phyloP scores from a whole-genome alignment of 2,797 vertebrate species.

The Molossus alvarezi region DNA sequence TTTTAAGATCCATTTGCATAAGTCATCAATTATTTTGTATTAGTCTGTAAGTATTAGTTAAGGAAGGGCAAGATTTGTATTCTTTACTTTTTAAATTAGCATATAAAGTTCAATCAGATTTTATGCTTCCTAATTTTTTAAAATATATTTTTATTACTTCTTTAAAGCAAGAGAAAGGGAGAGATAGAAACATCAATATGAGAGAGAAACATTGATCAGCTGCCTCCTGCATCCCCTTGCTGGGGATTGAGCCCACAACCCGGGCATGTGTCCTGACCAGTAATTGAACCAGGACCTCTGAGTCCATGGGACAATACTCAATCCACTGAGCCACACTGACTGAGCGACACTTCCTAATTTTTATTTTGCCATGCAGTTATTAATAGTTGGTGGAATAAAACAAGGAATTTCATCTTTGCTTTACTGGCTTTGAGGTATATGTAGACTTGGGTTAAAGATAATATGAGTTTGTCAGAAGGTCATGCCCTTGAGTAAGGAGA shows the following conservation, averaged over 20 bases:
- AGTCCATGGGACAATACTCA: too few relatives aligned
- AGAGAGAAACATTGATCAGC: too few relatives aligned
- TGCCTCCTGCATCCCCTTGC: too few relatives aligned
- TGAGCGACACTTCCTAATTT: background rate
- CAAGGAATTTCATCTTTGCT: slow-evolving; percentile 5
- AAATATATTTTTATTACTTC: too few relatives aligned
- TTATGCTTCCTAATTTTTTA: background rate
- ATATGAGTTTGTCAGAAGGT: slow-evolving; percentile 31
- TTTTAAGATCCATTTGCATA: slow-evolving; percentile 35
- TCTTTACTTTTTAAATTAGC: slow-evolving; percentile 25
- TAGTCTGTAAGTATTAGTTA: background rate
- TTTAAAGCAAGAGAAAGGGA: too few relatives aligned
- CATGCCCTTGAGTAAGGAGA: slow-evolving; percentile 24
- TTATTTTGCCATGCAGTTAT: background rate
- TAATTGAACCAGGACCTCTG: too few relatives aligned
- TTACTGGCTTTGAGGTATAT: background rate
- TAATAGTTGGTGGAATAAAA: background rate
- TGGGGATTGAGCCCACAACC: too few relatives aligned
- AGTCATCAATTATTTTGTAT: slow-evolving; percentile 29
- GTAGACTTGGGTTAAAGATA: background rate
- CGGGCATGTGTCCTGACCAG: too few relatives aligned
- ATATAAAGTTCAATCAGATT: background rate
- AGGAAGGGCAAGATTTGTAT: background rate
- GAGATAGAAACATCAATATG: too few relatives aligned
- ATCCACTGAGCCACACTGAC: too few relatives aligned